Conservation (phyloP, 2,888 invertebrate genomes). For the Cistogaster globosa region DNA sequence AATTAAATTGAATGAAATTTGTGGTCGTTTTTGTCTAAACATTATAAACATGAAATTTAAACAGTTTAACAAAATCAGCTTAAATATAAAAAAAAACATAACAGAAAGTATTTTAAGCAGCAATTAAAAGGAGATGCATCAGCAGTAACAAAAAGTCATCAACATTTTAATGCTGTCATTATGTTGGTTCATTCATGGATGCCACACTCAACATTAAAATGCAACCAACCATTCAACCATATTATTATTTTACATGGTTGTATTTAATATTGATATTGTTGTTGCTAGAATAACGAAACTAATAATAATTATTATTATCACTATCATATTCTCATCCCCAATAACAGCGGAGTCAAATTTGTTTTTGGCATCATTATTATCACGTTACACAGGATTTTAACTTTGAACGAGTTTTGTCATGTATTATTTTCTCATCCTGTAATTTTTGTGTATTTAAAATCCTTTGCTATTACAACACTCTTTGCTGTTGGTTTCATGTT, state of each 20-base stretch:
- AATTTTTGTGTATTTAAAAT: background rate
- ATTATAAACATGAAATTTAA: conserved; percentile 54
- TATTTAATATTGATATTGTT: conserved; percentile 18
- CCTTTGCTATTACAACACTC: background rate
- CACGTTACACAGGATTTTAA: conserved; percentile 40
- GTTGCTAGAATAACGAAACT: conserved; percentile 47
- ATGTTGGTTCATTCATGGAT: conserved; percentile 52
- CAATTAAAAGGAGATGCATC: background rate
- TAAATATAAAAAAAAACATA: conserved; percentile 33
- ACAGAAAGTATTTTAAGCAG: conserved; percentile 36
- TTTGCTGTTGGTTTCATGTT: background rate
- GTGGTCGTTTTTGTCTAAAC: conserved; percentile 14
- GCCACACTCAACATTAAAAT: conserved; percentile 32
- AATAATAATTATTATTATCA: conserved; percentile 67
- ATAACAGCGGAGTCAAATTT: background rate
- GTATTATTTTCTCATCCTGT: conserved; percentile 12
- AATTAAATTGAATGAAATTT: conserved; percentile 44
- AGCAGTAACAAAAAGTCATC: conserved; percentile 8
- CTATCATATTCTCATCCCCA: conserved; percentile 6
- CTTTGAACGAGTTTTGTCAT: conserved; percentile 8
- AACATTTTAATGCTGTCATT: conserved; percentile 45
- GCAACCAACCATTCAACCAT: conserved; percentile 37
- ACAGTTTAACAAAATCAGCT: conserved; percentile 46
- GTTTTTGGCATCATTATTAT: conserved; percentile 46
- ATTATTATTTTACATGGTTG: conserved; percentile 47